Percentiles rank a stretch among this genome's conserved stretches.
These are phyloP conservation scores for Drosophila repleta DNA, from an alignment of 1,140 invertebrate species.

Conservation along the genomic window DNA sequence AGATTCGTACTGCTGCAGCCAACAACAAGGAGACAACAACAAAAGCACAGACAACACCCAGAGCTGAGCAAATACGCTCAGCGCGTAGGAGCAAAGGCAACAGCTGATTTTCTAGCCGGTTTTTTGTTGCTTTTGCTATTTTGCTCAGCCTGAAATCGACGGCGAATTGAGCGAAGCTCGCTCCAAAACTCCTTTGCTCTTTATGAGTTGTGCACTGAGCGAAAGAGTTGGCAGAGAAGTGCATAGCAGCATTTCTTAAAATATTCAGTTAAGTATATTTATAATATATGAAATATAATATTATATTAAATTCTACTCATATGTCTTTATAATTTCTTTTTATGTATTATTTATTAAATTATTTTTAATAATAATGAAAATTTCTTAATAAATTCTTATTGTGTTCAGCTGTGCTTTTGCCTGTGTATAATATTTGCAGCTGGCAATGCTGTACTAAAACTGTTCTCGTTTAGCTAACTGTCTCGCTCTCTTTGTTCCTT, in stretches of 20 bases:
- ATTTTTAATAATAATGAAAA: too few species aligned
- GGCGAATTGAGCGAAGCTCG: conserved; percentile 33
- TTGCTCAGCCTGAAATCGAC: conserved; percentile 20
- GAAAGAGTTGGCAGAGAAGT: too few species aligned
- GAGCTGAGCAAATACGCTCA: neutral
- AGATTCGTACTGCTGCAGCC: conserved; percentile 32
- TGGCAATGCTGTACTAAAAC: neutral
- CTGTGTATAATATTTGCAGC: neutral
- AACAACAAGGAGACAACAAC: neutral
- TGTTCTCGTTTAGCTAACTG: neutral
- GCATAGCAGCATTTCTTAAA: too few species aligned
- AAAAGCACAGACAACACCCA: conserved; percentile 17
- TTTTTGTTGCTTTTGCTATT: conserved; percentile 45
- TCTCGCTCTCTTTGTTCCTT: neutral
- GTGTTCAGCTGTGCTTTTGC: neutral
- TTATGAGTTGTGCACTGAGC: neutral
- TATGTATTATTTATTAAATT: too few species aligned
- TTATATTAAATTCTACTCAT: too few species aligned
- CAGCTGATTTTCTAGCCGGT: conserved; percentile 76
- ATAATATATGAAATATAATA: too few species aligned
- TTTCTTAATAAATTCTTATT: too few species aligned
- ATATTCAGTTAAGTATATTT: too few species aligned
- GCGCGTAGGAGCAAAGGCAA: conserved; percentile 35
- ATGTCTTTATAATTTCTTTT: too few species aligned
- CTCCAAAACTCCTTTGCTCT: neutral